Conservation (phyloP, 2,113 vertebrate species). For the Agelaius tricolor region DNA sequence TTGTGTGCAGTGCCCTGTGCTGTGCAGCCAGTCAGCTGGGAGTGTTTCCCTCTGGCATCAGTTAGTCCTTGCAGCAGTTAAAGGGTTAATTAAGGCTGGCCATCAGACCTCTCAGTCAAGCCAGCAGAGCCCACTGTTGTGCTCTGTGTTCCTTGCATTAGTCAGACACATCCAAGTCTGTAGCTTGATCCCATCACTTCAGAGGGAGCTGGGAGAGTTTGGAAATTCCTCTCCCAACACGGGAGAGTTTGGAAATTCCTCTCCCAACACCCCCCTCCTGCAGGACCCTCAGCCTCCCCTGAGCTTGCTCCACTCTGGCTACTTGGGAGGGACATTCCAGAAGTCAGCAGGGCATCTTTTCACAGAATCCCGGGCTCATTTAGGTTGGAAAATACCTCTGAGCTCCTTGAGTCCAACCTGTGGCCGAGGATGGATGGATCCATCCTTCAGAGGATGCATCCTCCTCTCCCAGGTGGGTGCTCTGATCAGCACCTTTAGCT, state of each 20-base stretch:
- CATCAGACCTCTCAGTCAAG: background rate
- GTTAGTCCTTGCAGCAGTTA: background rate
- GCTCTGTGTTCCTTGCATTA: background rate
- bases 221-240: background rate
- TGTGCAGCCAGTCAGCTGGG: background rate
- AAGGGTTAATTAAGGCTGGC: background rate
- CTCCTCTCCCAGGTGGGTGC: background rate
- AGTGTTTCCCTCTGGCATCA: background rate
- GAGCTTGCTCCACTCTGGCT: background rate
- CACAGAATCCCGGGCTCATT: background rate
- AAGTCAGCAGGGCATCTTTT: background rate
- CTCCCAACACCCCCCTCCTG: accelerated
- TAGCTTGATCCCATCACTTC: background rate
- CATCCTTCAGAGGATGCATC: accelerated
- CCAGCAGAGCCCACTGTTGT: background rate
- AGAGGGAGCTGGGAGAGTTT: background rate
- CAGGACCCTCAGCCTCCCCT: background rate
- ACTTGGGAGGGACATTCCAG: background rate
- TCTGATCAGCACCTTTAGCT: background rate
- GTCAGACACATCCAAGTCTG: background rate
- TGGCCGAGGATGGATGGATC: background rate
- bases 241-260: background rate
- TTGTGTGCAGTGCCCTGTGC: accelerated
- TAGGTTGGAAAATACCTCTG: background rate
- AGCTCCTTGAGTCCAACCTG: background rate